Percentiles rank a stretch among this genome's conserved stretches.
Conservation (phyloP, 2,113 vertebrate genomes). For the Megaceryle torquata region DNA sequence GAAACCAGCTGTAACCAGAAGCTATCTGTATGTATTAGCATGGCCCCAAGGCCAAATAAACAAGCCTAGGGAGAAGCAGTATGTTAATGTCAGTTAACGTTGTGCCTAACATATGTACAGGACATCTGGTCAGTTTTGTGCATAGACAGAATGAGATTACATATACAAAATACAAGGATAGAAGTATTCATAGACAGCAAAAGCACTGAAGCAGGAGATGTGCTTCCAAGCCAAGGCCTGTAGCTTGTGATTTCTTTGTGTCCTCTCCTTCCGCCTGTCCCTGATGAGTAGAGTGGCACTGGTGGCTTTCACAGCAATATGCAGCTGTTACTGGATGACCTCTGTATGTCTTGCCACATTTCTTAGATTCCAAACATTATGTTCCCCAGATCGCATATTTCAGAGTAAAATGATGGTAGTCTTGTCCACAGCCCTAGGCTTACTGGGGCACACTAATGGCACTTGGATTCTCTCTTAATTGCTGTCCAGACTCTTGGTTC, state of each 20-base stretch:
- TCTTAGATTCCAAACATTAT: background rate
- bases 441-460: background rate
- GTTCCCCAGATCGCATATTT: background rate
- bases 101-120: background rate
- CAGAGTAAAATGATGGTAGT: background rate
- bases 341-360: background rate
- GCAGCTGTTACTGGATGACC: background rate
- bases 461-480: background rate
- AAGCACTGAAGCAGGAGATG: background rate
- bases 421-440: background rate
- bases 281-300: background rate
- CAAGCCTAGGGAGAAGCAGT: background rate
- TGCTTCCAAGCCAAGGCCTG: background rate
- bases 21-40: background rate
- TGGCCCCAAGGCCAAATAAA: slow-evolving; percentile 22
- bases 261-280: background rate
- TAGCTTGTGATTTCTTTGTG: background rate
- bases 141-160: background rate
- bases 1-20: slow-evolving; percentile 54
- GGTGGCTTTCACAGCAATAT: background rate
- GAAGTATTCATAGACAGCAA: background rate
- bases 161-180: background rate
- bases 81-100: background rate
- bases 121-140: slow-evolving; percentile 20
- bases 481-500: background rate